A percentile compares a stretch with the other conserved stretches of the same genome.
Evolutionary conservation across 1,140 invertebrate species (phyloP).

Genomic region (Chrysoperla carnea): DNA sequence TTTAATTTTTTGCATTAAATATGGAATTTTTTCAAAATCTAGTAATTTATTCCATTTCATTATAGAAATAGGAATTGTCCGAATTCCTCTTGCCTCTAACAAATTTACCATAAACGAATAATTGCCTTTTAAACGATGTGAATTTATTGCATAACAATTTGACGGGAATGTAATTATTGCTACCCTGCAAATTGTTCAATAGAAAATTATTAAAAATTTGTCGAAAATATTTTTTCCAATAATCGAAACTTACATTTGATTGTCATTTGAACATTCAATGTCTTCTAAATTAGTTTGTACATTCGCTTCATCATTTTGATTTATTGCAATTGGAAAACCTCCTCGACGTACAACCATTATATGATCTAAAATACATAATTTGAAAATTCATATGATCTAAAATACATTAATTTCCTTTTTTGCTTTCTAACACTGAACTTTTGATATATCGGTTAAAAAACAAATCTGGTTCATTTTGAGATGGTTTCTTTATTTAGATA

Average conservation of each 20-base stretch:
- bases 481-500: not conserved
- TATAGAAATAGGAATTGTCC: slow-evolving; percentile 21
- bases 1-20: slow-evolving; percentile 25
- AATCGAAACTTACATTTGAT: slow-evolving; percentile 23
- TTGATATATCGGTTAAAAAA: not conserved
- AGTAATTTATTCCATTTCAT: slow-evolving; percentile 21
- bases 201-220: slow-evolving; percentile 3
- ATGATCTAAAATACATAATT: slow-evolving; percentile 26
- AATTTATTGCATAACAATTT: slow-evolving; percentile 22
- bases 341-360: slow-evolving; percentile 28
- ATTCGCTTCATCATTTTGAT: slow-evolving; percentile 9
- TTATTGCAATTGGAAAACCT: slow-evolving; percentile 27
- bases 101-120: slow-evolving; percentile 18
- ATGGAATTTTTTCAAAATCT: slow-evolving; percentile 28
- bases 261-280: slow-evolving; percentile 18
- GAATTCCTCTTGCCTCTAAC: slow-evolving; percentile 20
- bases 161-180: slow-evolving; percentile 18
- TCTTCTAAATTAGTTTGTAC: slow-evolving; percentile 18
- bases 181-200: slow-evolving; percentile 21
- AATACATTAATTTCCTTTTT: too few relatives aligned
- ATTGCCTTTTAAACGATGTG: slow-evolving; percentile 15
- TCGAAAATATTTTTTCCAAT: slow-evolving; percentile 5
- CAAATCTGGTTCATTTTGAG: not conserved
- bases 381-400: too few relatives aligned
- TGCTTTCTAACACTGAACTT: not conserved